Base-by-base conservation (phyloP, 2,113 vertebrate species). In the Myanophis thanlyinensis region DNA sequence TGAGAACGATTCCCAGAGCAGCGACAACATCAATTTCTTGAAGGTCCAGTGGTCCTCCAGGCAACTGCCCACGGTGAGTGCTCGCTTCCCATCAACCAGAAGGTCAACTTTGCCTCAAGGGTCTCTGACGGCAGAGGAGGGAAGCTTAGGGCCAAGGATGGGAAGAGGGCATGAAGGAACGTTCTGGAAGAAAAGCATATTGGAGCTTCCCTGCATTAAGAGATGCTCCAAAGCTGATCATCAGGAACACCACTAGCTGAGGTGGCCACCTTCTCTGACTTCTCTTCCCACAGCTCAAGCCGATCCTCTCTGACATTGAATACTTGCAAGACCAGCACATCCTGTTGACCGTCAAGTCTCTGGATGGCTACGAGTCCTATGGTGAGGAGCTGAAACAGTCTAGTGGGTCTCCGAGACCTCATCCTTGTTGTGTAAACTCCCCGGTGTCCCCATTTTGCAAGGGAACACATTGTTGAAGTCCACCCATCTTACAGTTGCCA, bases 311-410 rank as follows among this genome's bases (percentile, higher is more conserved):
- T 0, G 99, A 99, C 90, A 99, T 99, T 0, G 99, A 99, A 95
- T 99, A 99, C 93, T 98, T 99, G 52, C 99, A 99, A 97, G 99
- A 99, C 97, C 99, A 99, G 95, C 99, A 99, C 93, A 98, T 99
- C 89, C 97, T 99, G 95, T 98, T 99, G 84, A 99, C 99, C 0
- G 99, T 99, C 94, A 99, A 99, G 90, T 99, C 99, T 6, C 97
- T 99, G 85, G 99, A 99, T 0, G 99, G 99, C 93, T 99, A 99
- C 0, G 99, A 99, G 96, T 99, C 99, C 49, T 99, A 99, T 0
- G 99, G 99, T 99, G 97, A 97, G 97, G 1, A 3, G 0, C 0
- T 0, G 0, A 15, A n/a, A 18, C 1, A 52, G 0, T 35, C 53
- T 1, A 0, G 30, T 4, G 18, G 46, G 30, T 40, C 48, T 51